Percentiles rank a stretch among this genome's conserved stretches.
Conservation (phyloP, 1,140 invertebrate genomes). For the Solen grandis region DNA sequence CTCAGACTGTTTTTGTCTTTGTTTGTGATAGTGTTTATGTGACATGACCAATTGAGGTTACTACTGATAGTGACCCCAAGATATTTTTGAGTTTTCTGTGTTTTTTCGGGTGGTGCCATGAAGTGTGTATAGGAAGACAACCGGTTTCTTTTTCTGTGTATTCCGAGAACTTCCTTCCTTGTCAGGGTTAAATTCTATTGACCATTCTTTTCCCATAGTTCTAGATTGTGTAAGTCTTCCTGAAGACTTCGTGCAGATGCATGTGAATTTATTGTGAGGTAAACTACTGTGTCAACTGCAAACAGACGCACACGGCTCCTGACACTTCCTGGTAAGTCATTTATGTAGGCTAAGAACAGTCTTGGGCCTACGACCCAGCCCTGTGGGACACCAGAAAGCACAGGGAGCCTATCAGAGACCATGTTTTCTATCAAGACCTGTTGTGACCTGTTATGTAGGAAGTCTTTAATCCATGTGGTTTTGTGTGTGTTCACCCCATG, state of each 20-base stretch:
- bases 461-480: conserved; percentile 1
- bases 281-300: conserved; percentile 25
- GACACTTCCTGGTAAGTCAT: conserved; percentile 4
- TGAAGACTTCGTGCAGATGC: background rate
- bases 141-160: conserved; percentile 36
- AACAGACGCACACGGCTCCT: background rate
- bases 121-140: too few relatives aligned
- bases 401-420: background rate
- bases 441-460: conserved; percentile 3
- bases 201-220: conserved; percentile 26
- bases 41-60: conserved; percentile 3
- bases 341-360: conserved; percentile 27
- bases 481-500: background rate
- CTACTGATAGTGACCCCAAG: background rate
- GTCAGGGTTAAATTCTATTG: conserved; percentile 45
- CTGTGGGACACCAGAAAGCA: conserved; percentile 7
- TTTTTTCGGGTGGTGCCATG: background rate
- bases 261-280: conserved; percentile 3
- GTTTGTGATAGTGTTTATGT: conserved; percentile 9
- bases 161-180: conserved; percentile 24
- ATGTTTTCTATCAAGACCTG: background rate
- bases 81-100: conserved; percentile 14
- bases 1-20: background rate
- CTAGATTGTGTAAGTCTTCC: background rate
- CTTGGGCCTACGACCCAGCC: conserved; percentile 11